These are phyloP conservation scores for Syngnathus scovelli DNA, from an alignment of 2,113 vertebrate genomes.

Conservation along the genomic window DNA sequence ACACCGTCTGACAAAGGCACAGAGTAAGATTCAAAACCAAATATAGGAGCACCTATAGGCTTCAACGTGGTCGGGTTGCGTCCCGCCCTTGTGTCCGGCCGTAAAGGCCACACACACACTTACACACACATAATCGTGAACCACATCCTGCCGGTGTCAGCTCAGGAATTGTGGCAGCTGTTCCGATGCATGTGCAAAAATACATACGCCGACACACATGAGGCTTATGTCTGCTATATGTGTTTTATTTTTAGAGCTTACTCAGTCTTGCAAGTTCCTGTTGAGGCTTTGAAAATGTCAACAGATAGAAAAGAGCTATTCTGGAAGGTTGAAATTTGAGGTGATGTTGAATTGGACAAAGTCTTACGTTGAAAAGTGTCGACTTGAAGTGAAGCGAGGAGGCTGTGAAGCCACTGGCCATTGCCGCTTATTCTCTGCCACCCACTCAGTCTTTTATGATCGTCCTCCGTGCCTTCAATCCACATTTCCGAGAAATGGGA, in stretches of 20 bases:
- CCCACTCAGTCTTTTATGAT: conserved; percentile 39
- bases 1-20: no score
- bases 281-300: background rate
- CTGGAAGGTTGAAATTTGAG: no score
- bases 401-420: conserved; percentile 43
- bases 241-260: conserved; percentile 37
- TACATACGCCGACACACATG: conserved; percentile 16
- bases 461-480: conserved; percentile 21
- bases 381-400: conserved; percentile 26
- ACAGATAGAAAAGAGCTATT: no score
- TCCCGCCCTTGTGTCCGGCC: conserved; percentile 5
- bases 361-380: background rate
- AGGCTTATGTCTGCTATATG: conserved; percentile 1
- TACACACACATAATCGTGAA: background rate
- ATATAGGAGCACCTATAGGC: no score
- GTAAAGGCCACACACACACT: background rate
- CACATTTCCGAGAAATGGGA: conserved; percentile 34
- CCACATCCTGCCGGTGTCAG: conserved; percentile 21
- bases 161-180: conserved; percentile 51
- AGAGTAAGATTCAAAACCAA: no score
- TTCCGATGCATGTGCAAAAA: conserved; percentile 16
- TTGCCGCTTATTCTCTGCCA: conserved; percentile 44
- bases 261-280: background rate
- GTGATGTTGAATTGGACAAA: no score
- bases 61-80: no score